A percentile compares a stretch with the other conserved stretches of the same genome.
Conservation (phyloP, 2,888 invertebrate species). For the Girardia tigrina region DNA sequence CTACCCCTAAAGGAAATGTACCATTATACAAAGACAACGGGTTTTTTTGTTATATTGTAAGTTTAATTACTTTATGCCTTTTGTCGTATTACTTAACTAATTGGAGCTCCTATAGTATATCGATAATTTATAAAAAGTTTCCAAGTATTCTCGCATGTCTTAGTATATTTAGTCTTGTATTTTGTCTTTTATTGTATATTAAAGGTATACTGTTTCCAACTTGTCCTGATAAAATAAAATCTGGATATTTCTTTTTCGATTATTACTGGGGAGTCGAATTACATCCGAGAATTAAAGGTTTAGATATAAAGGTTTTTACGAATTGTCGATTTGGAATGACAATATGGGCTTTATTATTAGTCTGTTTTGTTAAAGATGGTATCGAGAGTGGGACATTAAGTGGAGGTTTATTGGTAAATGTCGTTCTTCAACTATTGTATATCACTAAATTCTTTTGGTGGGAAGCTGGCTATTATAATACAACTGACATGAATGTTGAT, state of each 20-base stretch:
- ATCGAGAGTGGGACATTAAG: conserved; percentile 48
- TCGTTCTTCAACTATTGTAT: conserved; percentile 52
- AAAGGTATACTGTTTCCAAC: conserved; percentile 48
- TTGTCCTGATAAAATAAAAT: conserved; percentile 45
- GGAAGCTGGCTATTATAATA: conserved; percentile 56
- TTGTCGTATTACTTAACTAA: conserved; percentile 39
- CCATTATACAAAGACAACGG: conserved; percentile 54
- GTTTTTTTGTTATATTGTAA: conserved; percentile 51
- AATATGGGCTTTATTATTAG: conserved; percentile 52
- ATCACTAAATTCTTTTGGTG: conserved; percentile 56
- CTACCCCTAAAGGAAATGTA: conserved; percentile 51
- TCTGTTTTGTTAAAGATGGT: conserved; percentile 49
- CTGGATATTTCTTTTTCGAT: conserved; percentile 52
- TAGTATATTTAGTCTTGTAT: conserved; percentile 50
- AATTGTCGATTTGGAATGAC: conserved; percentile 53
- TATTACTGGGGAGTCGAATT: conserved; percentile 57
- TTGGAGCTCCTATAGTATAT: conserved; percentile 43
- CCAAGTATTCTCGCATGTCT: conserved; percentile 52
- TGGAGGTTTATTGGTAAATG: conserved; percentile 49
- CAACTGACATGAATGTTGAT: conserved; percentile 55
- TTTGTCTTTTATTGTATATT: conserved; percentile 50
- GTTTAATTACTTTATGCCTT: conserved; percentile 45
- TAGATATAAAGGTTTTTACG: conserved; percentile 50
- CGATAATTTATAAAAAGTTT: conserved; percentile 51
- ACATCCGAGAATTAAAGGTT: conserved; percentile 53